phyloP scores from a whole-genome alignment of 2,888 invertebrate species.

The Standfussiana lucernea region DNA sequence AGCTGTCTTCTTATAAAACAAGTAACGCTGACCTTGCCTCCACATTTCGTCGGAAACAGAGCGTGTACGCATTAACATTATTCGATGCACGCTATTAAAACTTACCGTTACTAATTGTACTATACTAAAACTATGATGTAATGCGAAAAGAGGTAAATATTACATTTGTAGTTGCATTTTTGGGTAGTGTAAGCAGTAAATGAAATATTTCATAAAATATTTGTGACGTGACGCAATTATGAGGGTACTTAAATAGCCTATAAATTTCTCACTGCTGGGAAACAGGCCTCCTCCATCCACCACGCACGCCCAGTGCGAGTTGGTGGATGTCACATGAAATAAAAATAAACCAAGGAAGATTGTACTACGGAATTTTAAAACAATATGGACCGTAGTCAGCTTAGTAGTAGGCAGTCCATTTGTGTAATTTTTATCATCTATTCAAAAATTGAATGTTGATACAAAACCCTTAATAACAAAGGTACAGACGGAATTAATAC shows the following conservation, averaged over 20 bases:
- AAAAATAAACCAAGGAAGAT: constrained; percentile 4
- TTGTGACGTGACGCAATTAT: background rate
- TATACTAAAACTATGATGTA: constrained; percentile 52
- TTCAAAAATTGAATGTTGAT: constrained; percentile 33
- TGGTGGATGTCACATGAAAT: background rate
- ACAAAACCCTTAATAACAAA: constrained; percentile 12
- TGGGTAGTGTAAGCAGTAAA: constrained; percentile 29
- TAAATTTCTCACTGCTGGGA: background rate
- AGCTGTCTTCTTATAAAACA: constrained; percentile 41
- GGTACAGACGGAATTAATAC: constrained; percentile 15
- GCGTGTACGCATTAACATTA: constrained; percentile 73
- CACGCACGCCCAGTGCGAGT: too few species aligned
- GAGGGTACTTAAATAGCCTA: background rate
- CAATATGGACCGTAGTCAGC: background rate
- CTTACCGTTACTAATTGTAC: constrained; percentile 64
- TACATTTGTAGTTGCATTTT: constrained; percentile 37
- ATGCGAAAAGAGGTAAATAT: constrained; percentile 41
- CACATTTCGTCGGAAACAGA: constrained; percentile 75
- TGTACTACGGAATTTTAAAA: constrained; percentile 16
- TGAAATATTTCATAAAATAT: constrained; percentile 11
- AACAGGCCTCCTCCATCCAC: background rate
- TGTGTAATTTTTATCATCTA: constrained; percentile 30
- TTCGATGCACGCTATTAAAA: constrained; percentile 65
- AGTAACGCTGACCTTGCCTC: constrained; percentile 74
- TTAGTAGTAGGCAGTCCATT: background rate